Evolutionary conservation across 2,888 invertebrate genomes (phyloP).

Genomic region (Terebella lapidaria): DNA sequence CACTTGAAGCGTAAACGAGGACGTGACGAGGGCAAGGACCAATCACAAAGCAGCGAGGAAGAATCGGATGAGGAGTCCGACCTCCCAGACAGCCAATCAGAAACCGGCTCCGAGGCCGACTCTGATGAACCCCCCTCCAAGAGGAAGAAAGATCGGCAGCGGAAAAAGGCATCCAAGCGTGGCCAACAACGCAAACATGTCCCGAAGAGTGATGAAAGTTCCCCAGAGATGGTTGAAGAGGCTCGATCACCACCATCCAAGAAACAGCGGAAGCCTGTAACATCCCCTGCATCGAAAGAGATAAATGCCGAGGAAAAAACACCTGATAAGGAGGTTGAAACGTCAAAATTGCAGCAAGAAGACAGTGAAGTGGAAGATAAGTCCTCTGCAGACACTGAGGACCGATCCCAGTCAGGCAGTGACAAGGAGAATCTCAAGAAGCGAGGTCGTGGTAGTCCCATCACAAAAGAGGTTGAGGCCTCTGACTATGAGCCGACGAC

Average conservation of each 20-base stretch:
- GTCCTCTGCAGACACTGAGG: constrained; percentile 49
- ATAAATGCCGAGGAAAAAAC: constrained; percentile 5
- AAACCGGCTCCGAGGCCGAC: not conserved
- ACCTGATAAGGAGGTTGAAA: not conserved
- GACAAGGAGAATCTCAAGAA: constrained; percentile 8
- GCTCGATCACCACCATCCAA: not conserved
- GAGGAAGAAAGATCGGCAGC: constrained; percentile 67
- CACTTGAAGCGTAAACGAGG: not conserved
- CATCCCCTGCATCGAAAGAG: not conserved
- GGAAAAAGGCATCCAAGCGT: constrained; percentile 6
- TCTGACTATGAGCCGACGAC: constrained; percentile 11
- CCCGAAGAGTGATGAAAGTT: constrained; percentile 1
- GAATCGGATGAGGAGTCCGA: not conserved
- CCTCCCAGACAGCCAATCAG: constrained; percentile 1
- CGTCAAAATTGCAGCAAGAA: constrained; percentile 27
- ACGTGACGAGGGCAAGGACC: not conserved
- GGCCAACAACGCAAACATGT: constrained; percentile 63
- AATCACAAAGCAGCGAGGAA: not conserved
- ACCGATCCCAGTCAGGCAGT: constrained; percentile 2
- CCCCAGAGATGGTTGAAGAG: constrained; percentile 45
- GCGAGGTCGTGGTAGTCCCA: not conserved
- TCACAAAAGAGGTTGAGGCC: not conserved
- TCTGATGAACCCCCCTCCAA: constrained; percentile 66
- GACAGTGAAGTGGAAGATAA: constrained; percentile 51
- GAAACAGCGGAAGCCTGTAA: not conserved